phyloP scores from a whole-genome alignment of 1,140 invertebrate genomes.

The Geopemphigus sp. region DNA sequence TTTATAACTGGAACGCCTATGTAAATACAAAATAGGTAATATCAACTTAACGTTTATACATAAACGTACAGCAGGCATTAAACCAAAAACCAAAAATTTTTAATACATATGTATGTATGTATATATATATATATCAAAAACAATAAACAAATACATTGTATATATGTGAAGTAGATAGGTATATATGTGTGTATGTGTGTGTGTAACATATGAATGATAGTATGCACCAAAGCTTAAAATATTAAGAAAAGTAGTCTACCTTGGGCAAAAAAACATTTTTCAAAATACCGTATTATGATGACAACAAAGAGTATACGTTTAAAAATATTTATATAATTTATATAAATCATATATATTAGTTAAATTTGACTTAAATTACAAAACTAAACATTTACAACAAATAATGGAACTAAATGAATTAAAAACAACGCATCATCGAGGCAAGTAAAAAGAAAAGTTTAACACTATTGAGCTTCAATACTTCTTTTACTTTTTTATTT shows the following conservation, averaged over 20 bases:
- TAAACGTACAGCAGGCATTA: neutral
- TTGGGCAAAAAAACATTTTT: constrained; percentile 17
- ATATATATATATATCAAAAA: too few relatives aligned
- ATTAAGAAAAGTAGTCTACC: constrained; percentile 14
- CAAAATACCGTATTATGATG: neutral
- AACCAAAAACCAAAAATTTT: neutral
- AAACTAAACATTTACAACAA: constrained; percentile 47
- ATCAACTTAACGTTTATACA: neutral
- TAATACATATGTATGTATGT: too few relatives aligned
- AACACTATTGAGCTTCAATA: constrained; percentile 43
- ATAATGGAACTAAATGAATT: constrained; percentile 42
- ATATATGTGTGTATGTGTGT: neutral
- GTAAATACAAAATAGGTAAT: constrained; percentile 33
- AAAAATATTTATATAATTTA: constrained; percentile 35
- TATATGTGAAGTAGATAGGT: neutral
- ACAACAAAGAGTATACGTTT: constrained; percentile 37
- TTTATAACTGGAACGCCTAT: neutral
- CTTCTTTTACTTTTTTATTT: neutral
- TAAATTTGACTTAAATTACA: constrained; percentile 40
- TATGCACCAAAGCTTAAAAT: constrained; percentile 4
- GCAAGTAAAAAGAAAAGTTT: constrained; percentile 33
- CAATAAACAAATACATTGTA: neutral
- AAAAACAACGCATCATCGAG: constrained; percentile 18
- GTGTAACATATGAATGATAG: neutral
- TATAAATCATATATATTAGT: constrained; percentile 42